Conservation (phyloP, 2,888 invertebrate species). For the Pyrrhosoma nymphula region DNA sequence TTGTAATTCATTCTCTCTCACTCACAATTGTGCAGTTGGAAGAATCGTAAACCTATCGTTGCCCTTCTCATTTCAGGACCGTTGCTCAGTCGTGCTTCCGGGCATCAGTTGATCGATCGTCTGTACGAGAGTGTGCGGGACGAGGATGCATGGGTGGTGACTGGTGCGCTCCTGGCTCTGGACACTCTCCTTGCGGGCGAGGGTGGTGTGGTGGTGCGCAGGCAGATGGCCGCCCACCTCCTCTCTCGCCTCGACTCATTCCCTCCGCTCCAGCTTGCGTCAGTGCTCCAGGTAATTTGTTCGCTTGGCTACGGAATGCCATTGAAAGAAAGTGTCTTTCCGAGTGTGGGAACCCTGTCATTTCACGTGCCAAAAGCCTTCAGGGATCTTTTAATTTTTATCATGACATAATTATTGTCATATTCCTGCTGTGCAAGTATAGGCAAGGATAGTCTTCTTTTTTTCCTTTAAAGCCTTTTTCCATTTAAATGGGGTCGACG, state of each 20-base stretch:
- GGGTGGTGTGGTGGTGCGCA: conserved; percentile 71
- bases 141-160: conserved; percentile 70
- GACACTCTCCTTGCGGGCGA: conserved; percentile 71
- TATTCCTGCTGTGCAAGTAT: too few relatives aligned
- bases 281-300: conserved; percentile 70
- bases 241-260: conserved; percentile 69
- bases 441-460: too few relatives aligned
- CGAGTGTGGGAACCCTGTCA: too few relatives aligned
- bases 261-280: conserved; percentile 71
- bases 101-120: conserved; percentile 66
- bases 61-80: not conserved
- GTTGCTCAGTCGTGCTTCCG: conserved; percentile 28
- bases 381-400: too few relatives aligned
- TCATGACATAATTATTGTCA: too few relatives aligned
- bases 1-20: too few relatives aligned
- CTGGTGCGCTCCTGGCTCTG: conserved; percentile 69
- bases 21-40: too few relatives aligned
- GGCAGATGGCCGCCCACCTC: conserved; percentile 70
- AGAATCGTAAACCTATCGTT: too few relatives aligned
- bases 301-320: not conserved
- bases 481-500: too few relatives aligned
- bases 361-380: too few relatives aligned
- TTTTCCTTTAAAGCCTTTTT: too few relatives aligned
- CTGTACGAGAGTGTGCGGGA: conserved; percentile 70
- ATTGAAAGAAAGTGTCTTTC: too few relatives aligned